Base-by-base conservation (phyloP, 2,113 vertebrate genomes). In the Passer montanus region DNA sequence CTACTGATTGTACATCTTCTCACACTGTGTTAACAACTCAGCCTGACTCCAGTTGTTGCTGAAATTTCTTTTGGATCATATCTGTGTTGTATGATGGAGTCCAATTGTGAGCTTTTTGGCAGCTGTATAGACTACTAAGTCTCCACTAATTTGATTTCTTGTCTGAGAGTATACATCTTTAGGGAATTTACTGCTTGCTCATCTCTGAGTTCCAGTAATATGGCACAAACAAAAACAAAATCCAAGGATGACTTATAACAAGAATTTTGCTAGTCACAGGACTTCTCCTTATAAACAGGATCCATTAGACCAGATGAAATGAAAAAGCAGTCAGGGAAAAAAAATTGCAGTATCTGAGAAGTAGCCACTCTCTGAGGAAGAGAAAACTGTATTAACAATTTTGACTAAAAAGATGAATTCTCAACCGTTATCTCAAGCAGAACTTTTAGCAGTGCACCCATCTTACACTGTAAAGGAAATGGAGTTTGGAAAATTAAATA, bases 61-160 rank as follows among this genome's bases (percentile, higher is more conserved):
- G 44, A 88, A 78, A 86, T 72, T 90, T 79, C 75, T 88, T 91
- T 84, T 75, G 52, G 70, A 90, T 77, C 72, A 80, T 68, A 76
- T 77, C 80, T 94, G 84, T 90, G 73, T 84, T 77, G 24, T 16
- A 27, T 15, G 67, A 96, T 28, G 21, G 77, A 78, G 64, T 69
- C 84, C 80, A 93, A 50, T 53, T 59, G 72, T 62, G 75, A 94
- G 82, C 22, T 52, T 82, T 91, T 64, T 94, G 93, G 93, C 87
- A 91, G 87, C 55, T 94, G 37, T 47, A 64, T 44, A 49, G 77
- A 60, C 55, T 87, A 72, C 81, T 93, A 88, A 94, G 87, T 64
- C 90, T 67, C 52, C 49, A 39, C 68, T 94, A 74, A 94, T 92
- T 44, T 81, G 64, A 86, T 95, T 94, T 84, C 46, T 78, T 81